These are phyloP conservation scores for Ataeniobius toweri DNA, from an alignment of 2,797 vertebrate species.

Conservation along the genomic window DNA sequence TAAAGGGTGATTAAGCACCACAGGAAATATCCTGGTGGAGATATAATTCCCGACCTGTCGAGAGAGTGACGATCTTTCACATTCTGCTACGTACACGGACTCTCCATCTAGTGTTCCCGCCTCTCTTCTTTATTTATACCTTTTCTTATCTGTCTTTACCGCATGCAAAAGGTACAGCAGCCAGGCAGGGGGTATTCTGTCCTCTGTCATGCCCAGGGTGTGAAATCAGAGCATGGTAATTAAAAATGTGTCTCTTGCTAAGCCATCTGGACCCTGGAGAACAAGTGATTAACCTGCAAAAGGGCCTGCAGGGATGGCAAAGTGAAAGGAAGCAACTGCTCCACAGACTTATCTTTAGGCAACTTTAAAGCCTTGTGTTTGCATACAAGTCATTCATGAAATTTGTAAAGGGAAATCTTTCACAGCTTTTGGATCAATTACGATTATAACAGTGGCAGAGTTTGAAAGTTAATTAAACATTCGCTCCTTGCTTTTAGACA, in stretches of 20 bases:
- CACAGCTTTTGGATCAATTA: neutral
- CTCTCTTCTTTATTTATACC: conserved; percentile 32
- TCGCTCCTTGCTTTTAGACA: neutral
- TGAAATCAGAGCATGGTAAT: conserved; percentile 75
- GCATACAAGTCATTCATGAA: no score
- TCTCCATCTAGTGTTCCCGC: conserved; percentile 11
- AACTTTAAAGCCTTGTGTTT: neutral
- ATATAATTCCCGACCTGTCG: conserved; percentile 64
- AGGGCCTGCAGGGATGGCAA: conserved; percentile 42
- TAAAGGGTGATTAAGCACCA: conserved; percentile 60
- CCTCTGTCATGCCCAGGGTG: conserved; percentile 58
- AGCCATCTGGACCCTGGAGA: conserved; percentile 69
- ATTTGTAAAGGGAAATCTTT: neutral
- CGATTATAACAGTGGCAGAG: neutral
- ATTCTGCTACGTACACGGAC: conserved; percentile 26
- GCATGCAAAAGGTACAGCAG: conserved; percentile 37
- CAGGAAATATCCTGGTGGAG: conserved; percentile 65
- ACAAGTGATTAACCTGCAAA: conserved; percentile 64
- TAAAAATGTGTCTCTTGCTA: conserved; percentile 73
- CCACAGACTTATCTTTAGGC: neutral
- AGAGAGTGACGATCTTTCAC: conserved; percentile 47
- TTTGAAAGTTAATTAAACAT: neutral
- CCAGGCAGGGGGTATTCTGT: conserved; percentile 51
- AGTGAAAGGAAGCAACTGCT: conserved; percentile 24
- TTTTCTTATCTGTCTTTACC: conserved; percentile 14